Conservation (phyloP, 2,888 invertebrate species). For the Athrips mouffetella region DNA sequence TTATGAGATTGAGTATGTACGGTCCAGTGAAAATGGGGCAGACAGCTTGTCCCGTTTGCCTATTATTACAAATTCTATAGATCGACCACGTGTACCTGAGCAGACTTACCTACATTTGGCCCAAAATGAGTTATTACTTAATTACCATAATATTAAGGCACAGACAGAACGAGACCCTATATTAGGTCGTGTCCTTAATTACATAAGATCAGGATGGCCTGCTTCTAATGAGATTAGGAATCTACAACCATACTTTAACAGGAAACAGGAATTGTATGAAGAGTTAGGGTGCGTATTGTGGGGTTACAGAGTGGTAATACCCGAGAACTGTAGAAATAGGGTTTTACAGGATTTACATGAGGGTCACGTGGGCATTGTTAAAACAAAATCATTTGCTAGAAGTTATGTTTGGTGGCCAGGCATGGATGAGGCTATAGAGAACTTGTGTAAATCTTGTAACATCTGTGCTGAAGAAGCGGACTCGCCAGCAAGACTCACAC, state of each 20-base stretch:
- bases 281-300: too few relatives aligned
- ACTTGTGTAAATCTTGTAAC: too few relatives aligned
- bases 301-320: too few relatives aligned
- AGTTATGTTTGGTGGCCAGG: too few relatives aligned
- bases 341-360: too few relatives aligned
- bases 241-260: constrained; percentile 3
- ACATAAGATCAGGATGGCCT: constrained; percentile 9
- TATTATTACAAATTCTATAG: not conserved
- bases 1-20: constrained; percentile 15
- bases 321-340: too few relatives aligned
- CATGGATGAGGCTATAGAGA: too few relatives aligned
- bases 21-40: not conserved
- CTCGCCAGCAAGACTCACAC: too few relatives aligned
- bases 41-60: constrained; percentile 4
- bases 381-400: too few relatives aligned
- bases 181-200: not conserved
- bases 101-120: constrained; percentile 14
- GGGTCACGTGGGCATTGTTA: too few relatives aligned
- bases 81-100: not conserved
- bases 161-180: not conserved
- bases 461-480: too few relatives aligned
- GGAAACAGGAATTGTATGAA: too few relatives aligned
- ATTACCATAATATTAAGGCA: not conserved
- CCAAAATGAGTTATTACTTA: not conserved
- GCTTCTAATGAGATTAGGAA: constrained; percentile 2